Evolutionary conservation across 2,797 vertebrate genomes (phyloP), one percentile per base, ranked within the genome.

Genomic region (Hozukius guyotensis): DNA sequence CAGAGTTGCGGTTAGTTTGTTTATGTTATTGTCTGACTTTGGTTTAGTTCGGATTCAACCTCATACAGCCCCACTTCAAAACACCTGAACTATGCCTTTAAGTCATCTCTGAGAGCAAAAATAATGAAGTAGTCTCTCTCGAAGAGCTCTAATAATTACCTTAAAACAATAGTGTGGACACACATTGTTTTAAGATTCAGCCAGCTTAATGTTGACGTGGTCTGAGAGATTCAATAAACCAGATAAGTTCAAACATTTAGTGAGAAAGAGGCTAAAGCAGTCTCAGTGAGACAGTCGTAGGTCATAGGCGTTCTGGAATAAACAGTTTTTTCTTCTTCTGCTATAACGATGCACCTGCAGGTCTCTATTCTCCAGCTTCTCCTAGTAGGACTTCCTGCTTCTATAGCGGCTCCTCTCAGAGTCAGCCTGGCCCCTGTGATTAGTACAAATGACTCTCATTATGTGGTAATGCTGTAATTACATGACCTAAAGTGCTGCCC

Each of bases 381-480:
- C 49, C 75, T 69, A 52, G 34, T 56, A 68, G 31, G 71, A 65
- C 56, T 74, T 82, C 64, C 68, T 83, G 56, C 65, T 65, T 67
- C 56, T 53, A 22, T 34, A 27, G 16, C 75, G 29, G 34, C 75
- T 83, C 75, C 56, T 84, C 74, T 80, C 49, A 71, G 76, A 88
- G 76, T 86, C 84, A 84, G 77, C 67, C 64, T 38, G 52, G 82
- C 69, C 77, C 11, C 85, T 85, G 71, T 84, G 83, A 93, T 92
- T 86, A 84, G 83, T 81, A 81, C 74, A 81, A 92, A 90, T 91
- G 84, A 90, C 81, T 90, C 80, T 87, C 83, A 93, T 94, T 91
- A 90, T 86, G 90, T 89, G 81, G 81, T 91, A 92, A 92, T 88
- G 69, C 82, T 73, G 75, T 89, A 90, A 89, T 93, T 88, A 84